Percentiles rank a stretch among this genome's conserved stretches.
These are phyloP conservation scores for Proteles cristata DNA, from an alignment of 2,113 vertebrate genomes.

Conservation along the genomic window DNA sequence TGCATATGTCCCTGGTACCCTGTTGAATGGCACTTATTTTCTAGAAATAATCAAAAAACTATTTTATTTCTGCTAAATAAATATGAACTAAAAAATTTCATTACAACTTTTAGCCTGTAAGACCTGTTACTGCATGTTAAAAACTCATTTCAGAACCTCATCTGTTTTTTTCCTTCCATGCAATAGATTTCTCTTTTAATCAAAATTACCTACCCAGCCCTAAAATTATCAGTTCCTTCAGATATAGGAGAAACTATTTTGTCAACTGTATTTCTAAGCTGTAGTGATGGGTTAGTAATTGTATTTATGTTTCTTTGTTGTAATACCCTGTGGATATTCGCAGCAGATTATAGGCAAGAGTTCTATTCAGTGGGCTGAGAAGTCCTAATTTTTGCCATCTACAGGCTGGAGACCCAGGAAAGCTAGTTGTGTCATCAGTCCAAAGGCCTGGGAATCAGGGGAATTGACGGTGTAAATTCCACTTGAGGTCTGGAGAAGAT, in stretches of 20 bases:
- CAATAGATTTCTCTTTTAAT: slow-evolving; percentile 36
- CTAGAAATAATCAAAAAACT: neutral
- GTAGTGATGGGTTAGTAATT: neutral
- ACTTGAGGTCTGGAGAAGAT: neutral
- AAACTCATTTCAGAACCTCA: neutral
- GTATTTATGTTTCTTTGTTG: neutral
- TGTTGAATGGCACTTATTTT: neutral
- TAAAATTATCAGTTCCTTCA: neutral
- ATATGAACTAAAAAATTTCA: neutral
- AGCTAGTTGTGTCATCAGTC: neutral
- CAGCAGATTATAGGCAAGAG: neutral
- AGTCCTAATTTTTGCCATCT: neutral
- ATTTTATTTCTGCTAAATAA: slow-evolving; percentile 30
- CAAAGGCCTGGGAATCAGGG: neutral
- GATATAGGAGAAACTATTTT: neutral
- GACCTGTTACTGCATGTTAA: neutral
- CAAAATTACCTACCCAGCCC: neutral
- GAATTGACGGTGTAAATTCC: neutral
- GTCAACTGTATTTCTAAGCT: neutral
- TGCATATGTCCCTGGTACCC: neutral
- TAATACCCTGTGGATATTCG: neutral
- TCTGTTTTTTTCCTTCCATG: slow-evolving; percentile 21
- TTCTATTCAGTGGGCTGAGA: neutral
- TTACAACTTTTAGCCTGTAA: neutral
- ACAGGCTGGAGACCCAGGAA: neutral